Conservation (phyloP, 2,888 invertebrate species). For the Hirtodrosophila trivittata region DNA sequence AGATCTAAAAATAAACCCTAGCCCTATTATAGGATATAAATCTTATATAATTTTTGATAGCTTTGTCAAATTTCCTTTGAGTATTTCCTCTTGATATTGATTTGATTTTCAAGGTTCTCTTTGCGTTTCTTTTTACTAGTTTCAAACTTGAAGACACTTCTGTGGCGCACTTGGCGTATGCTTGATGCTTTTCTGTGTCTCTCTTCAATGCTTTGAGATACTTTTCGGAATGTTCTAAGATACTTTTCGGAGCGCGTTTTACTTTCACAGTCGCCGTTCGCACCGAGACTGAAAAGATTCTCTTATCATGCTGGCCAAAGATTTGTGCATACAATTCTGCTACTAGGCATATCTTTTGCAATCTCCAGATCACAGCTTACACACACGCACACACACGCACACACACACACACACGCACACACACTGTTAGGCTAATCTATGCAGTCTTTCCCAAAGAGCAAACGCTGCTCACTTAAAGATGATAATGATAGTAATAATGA, state of each 20-base stretch:
- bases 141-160: too few species aligned
- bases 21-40: neutral
- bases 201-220: conserved; percentile 1
- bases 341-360: conserved; percentile 61
- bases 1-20: conserved; percentile 25
- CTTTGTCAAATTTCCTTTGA: conserved; percentile 2
- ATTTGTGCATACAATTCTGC: conserved; percentile 61
- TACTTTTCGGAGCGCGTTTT: conserved; percentile 31
- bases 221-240: neutral
- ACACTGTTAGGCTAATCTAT: conserved; percentile 33
- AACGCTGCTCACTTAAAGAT: conserved; percentile 34
- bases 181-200: neutral
- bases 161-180: too few species aligned
- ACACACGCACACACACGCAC: conserved; percentile 25
- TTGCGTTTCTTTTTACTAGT: too few species aligned
- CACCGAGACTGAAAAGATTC: conserved; percentile 80
- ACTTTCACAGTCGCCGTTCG: conserved; percentile 78
- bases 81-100: too few species aligned
- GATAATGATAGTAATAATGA: conserved; percentile 34
- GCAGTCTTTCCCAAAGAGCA: conserved; percentile 30
- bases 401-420: neutral
- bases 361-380: conserved; percentile 56
- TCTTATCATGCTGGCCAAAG: conserved; percentile 80
- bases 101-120: too few species aligned
- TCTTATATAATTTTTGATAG: neutral